phyloP scores from a whole-genome alignment of 2,113 vertebrate genomes.

The Chaetops frenatus region DNA sequence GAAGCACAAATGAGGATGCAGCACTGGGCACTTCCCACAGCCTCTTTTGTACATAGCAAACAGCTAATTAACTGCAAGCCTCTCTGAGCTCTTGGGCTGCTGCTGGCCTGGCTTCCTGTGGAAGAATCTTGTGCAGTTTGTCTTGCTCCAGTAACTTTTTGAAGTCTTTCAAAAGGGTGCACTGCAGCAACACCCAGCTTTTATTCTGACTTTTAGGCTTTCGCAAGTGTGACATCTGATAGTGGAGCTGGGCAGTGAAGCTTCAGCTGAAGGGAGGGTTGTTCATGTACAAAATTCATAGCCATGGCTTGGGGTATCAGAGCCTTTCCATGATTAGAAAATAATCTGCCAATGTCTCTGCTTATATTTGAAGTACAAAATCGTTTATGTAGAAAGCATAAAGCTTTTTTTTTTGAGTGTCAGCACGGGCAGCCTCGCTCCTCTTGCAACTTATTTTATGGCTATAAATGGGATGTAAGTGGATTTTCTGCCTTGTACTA shows the following conservation, averaged over 20 bases:
- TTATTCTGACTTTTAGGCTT: background rate
- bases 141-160: constrained; percentile 38
- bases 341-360: background rate
- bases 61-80: constrained; percentile 24
- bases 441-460: background rate
- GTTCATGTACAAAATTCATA: fast-evolving
- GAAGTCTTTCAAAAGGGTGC: constrained; percentile 11
- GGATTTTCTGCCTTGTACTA: background rate
- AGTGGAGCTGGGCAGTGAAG: background rate
- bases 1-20: constrained; percentile 17
- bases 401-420: background rate
- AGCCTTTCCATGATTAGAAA: background rate
- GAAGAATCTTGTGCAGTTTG: background rate
- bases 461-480: background rate
- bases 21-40: background rate
- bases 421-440: background rate
- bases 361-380: background rate
- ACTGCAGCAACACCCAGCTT: background rate
- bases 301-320: background rate
- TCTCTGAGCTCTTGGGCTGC: background rate
- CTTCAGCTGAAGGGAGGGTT: background rate
- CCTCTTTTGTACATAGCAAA: background rate
- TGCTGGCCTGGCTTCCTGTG: background rate
- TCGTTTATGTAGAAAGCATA: background rate
- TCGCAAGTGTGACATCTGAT: background rate